phyloP scores from a whole-genome alignment of 2,888 invertebrate species.

The Cephus nigrinus region DNA sequence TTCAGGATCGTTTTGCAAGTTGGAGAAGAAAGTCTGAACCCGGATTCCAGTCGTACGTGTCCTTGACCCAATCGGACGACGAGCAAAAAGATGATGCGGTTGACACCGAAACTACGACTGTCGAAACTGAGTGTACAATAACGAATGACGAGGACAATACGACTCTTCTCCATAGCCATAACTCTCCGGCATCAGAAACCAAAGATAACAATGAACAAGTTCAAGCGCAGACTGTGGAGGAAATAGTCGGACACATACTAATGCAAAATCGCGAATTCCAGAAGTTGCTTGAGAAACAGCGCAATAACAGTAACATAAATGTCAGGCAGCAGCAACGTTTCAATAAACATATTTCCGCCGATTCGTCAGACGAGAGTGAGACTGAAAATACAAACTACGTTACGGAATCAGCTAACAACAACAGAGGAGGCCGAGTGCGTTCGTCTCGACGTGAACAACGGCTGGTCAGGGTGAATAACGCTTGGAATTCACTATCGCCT shows the following conservation, averaged over 20 bases:
- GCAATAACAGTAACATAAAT: constrained; percentile 70
- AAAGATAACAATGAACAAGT: constrained; percentile 44
- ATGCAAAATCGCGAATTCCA: constrained; percentile 88
- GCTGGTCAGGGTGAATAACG: constrained; percentile 52
- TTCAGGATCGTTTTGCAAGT: constrained; percentile 69
- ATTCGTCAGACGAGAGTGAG: constrained; percentile 67
- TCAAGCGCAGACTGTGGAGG: constrained; percentile 72
- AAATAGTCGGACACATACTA: constrained; percentile 84
- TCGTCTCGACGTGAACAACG: constrained; percentile 46
- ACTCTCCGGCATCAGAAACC: constrained; percentile 30
- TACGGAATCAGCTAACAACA: constrained; percentile 32
- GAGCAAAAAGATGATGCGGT: constrained; percentile 46
- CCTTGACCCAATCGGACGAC: constrained; percentile 56
- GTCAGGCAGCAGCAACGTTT: constrained; percentile 70
- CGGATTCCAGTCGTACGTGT: constrained; percentile 67
- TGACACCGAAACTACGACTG: constrained; percentile 15
- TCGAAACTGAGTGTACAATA: constrained; percentile 11
- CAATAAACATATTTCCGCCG: constrained; percentile 69
- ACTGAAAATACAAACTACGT: constrained; percentile 45
- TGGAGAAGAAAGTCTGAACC: constrained; percentile 82
- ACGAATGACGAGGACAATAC: constrained; percentile 9
- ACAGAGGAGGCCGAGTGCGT: constrained; percentile 38
- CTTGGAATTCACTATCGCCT: constrained; percentile 51
- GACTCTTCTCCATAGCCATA: constrained; percentile 14
- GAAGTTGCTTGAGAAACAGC: constrained; percentile 80